Base-by-base conservation (phyloP, 2,113 vertebrate genomes). In the Cnemophilus loriae region DNA sequence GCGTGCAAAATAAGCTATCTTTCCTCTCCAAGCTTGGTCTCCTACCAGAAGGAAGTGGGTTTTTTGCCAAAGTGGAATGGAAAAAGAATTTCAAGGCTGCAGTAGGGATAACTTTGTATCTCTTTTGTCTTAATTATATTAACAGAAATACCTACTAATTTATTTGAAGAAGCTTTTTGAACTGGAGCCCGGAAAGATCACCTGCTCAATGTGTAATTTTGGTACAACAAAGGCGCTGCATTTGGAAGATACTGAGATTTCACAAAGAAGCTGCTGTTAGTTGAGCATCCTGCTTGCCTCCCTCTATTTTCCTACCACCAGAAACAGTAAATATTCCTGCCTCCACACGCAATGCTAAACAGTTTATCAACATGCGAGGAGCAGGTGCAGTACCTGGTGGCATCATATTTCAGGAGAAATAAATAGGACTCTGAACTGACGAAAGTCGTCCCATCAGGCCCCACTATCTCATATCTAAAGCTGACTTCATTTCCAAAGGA, bases 301-400 rank as follows among this genome's bases (percentile, higher is more conserved):
- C 56, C 67, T 47, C 39, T 46, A 9, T 84, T 94, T 86, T 52
- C 41, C 71, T 75, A 0, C 47, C 41, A 56, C 79, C 44, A 84
- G 68, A 78, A 77, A 56, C 3, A 46, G 90, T 69, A 86, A 84
- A 77, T 88, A 86, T 89, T 92, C 84, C 76, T 96, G 64, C 84
- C 86, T 75, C 13, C 59, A 60, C 69, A 30, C 11, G 73, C 73
- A 64, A 67, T 90, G 32, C 85, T 84, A 53, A 92, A 68, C 68
- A 90, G 59, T 95, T 96, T 86, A 94, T 95, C 95, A 95, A 86
- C 82, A 90, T 82, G 90, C 83, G 88, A 92, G 64, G 83, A 93
- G 73, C 96, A 94, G 93, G 92, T 96, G 94, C 83, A 78, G 76
- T 84, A 90, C 92, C 88, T 92, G 86, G 80, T 96, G 88, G 80